phyloP scores from a whole-genome alignment of 2,888 invertebrate species.

The Rhopalosiphum nymphaeae region DNA sequence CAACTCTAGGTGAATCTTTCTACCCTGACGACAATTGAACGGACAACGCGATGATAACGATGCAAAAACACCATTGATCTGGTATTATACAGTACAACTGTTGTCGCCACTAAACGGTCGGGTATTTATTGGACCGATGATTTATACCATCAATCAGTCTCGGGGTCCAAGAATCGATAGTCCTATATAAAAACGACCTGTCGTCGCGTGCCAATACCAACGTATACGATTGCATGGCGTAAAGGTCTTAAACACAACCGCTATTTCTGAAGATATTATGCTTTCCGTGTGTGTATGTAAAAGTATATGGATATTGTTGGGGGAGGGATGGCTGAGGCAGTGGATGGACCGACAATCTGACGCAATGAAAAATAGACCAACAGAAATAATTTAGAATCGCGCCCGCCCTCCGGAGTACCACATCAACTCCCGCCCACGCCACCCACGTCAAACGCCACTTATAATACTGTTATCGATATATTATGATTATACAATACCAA shows the following conservation, averaged over 20 bases:
- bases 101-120: background rate
- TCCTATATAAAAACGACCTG: background rate
- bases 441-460: background rate
- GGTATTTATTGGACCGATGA: slow-evolving; percentile 44
- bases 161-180: background rate
- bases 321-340: too few relatives aligned
- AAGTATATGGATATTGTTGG: too few relatives aligned
- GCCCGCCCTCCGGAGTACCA: background rate
- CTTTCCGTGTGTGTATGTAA: background rate
- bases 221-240: background rate
- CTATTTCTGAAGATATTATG: background rate
- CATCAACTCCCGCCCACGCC: background rate
- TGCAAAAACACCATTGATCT: background rate
- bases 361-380: slow-evolving; percentile 39
- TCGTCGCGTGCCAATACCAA: background rate
- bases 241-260: slow-evolving; percentile 13
- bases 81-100: background rate
- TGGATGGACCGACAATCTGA: background rate
- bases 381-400: slow-evolving; percentile 3
- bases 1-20: background rate
- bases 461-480: background rate
- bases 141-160: slow-evolving; percentile 47
- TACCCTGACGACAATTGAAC: background rate
- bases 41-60: slow-evolving; percentile 8
- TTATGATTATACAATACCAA: background rate